phyloP scores from a whole-genome alignment of 2,113 vertebrate genomes.

The Mastomys natalensis region DNA sequence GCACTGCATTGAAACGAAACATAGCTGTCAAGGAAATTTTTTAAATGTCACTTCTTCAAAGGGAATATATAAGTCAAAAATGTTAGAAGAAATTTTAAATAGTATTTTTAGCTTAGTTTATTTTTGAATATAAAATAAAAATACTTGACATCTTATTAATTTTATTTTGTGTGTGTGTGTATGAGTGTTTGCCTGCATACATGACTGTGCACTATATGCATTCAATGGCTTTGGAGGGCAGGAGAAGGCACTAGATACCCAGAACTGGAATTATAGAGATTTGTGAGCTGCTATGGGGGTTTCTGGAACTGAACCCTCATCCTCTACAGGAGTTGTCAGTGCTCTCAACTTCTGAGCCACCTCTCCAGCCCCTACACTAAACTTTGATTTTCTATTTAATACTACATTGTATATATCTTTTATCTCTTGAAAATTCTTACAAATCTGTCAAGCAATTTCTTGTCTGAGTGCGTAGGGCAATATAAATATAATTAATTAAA shows the following conservation, averaged over 20 bases:
- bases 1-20: constrained; percentile 1
- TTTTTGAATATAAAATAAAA: background rate
- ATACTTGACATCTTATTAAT: background rate
- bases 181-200: background rate
- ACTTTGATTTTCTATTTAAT: background rate
- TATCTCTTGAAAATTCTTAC: background rate
- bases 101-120: background rate
- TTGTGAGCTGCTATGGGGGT: background rate
- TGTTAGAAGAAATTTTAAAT: background rate
- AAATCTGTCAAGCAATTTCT: background rate
- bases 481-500: constrained; percentile 18
- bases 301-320: background rate
- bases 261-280: background rate
- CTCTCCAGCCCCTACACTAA: background rate
- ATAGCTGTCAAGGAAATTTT: background rate
- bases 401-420: background rate
- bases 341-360: background rate
- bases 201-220: background rate
- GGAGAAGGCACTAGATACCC: background rate
- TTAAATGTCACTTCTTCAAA: background rate
- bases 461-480: background rate
- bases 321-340: background rate
- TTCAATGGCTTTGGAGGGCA: too few relatives aligned
- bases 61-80: background rate
- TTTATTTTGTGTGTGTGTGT: background rate